A percentile compares a stretch with the other conserved stretches of the same genome.
These are phyloP conservation scores for Ectemnius cavifrons DNA, from an alignment of 2,888 invertebrate genomes.

Conservation along the genomic window DNA sequence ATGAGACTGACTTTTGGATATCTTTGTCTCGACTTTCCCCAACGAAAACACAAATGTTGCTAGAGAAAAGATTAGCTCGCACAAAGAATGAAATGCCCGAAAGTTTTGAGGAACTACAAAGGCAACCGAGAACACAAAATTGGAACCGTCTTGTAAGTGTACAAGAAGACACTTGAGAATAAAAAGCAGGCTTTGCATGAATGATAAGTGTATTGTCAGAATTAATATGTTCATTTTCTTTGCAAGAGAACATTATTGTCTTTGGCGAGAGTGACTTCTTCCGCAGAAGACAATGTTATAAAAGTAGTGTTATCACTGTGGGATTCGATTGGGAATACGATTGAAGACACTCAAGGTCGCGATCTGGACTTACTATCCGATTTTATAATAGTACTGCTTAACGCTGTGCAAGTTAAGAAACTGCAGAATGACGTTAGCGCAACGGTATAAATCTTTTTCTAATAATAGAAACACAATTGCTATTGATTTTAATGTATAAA, in stretches of 20 bases:
- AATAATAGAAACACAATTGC: not conserved
- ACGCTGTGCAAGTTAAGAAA: slow-evolving; percentile 43
- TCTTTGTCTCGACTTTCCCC: slow-evolving; percentile 47
- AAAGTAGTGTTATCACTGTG: slow-evolving; percentile 59
- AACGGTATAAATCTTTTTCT: slow-evolving; percentile 45
- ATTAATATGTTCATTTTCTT: not conserved
- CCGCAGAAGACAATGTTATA: slow-evolving; percentile 38
- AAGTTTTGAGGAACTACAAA: slow-evolving; percentile 41
- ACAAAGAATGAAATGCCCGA: slow-evolving; percentile 24
- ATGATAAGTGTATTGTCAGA: not conserved
- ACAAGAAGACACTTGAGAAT: not conserved
- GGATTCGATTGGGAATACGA: slow-evolving; percentile 58
- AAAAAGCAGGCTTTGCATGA: no score
- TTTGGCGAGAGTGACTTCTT: slow-evolving; percentile 19
- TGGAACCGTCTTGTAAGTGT: slow-evolving; percentile 65
- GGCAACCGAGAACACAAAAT: slow-evolving; percentile 61
- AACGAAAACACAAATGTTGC: slow-evolving; percentile 44
- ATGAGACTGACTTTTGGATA: slow-evolving; percentile 33
- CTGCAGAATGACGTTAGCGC: slow-evolving; percentile 43
- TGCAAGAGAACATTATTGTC: slow-evolving; percentile 24
- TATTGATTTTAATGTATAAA: not conserved
- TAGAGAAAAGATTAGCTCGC: slow-evolving; percentile 38
- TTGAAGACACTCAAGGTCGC: slow-evolving; percentile 61
- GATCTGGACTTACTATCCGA: slow-evolving; percentile 57
- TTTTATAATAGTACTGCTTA: slow-evolving; percentile 57